Base-by-base conservation (phyloP, 1,140 invertebrate species). In the Ptiloglossa arizonensis region DNA sequence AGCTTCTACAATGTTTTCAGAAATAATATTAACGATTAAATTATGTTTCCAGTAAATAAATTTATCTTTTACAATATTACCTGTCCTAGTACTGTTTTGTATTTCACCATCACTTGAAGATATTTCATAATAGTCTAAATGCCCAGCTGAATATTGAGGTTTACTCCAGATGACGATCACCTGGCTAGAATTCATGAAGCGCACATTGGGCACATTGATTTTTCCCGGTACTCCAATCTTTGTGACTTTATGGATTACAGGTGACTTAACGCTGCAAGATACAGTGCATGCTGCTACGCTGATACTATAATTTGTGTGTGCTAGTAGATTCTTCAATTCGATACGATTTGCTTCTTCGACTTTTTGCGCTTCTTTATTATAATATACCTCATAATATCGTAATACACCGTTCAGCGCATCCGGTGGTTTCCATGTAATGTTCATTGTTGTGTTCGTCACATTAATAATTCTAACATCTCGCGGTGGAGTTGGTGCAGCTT, bases 341-440 rank as follows among this genome's bases (percentile, higher is more conserved):
- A 86, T 78, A 9, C 75, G 24, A 27, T 81, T 86, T 0, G 24
- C 69, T 17, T 89, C 87, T 2, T 91, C 88, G 24, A 91, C 90
- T 48, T 87, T 86, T 46, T 74, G 62, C 32, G 68, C 29, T 1
- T 71, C 50, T 15, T 59, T 64, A 17, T 89, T 91, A 38, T 94
- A 95, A 46, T 90, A 87, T 32, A 98, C 93, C n/a, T 94, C 90
- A 89, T 97, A 98, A 73, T 95, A 94, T 13, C 93, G 92, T 35
- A 98, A 93, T 13, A 94, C 93, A 1, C 97, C 97, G 93, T 98
- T 98, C 79, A 94, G 94, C 24, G 94, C 91, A 5, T 84, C 17
- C 1, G 97, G 97, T 13, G 94, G 92, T 72, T 94, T 89, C 96
- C 97, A 98, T 9, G 92, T 92, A 1, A 97, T 91, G 35, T 93